Conservation (phyloP, 2,797 vertebrate genomes). For the Galago senegalensis region DNA sequence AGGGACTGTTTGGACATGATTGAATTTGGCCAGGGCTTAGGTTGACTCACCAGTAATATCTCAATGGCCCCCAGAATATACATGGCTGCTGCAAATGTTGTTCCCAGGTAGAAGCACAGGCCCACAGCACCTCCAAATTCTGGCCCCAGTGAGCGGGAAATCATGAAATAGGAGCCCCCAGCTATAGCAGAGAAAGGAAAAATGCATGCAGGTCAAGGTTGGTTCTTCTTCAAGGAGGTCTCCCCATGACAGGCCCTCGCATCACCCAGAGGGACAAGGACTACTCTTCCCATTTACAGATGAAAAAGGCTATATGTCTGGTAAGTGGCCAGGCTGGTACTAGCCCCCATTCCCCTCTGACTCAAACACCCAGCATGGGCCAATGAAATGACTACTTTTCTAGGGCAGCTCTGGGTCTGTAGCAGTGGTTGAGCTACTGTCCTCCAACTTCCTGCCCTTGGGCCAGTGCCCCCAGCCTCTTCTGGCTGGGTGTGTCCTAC, state of each 20-base stretch:
- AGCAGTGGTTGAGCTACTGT: background rate
- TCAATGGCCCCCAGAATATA: conserved; percentile 99
- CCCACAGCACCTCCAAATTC: conserved; percentile 99
- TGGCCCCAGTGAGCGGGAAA: conserved; percentile 97
- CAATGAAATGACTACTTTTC: background rate
- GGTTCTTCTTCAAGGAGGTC: background rate
- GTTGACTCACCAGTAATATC: conserved; percentile 96
- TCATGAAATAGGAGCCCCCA: conserved; percentile 99
- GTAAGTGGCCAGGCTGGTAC: background rate
- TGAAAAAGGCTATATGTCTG: background rate
- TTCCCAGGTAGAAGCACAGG: conserved; percentile 98
- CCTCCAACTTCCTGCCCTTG: background rate
- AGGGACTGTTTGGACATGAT: background rate
- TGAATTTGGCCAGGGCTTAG: background rate
- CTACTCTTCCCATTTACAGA: background rate
- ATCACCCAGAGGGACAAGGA: background rate
- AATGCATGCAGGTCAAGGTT: background rate
- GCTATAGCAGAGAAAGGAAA: conserved; percentile 88
- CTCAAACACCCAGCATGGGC: background rate
- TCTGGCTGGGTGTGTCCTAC: background rate
- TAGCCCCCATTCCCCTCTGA: background rate
- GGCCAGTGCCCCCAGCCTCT: background rate
- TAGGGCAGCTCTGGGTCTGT: background rate
- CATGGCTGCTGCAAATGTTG: conserved; percentile 99
- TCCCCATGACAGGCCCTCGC: background rate